Evolutionary conservation across 2,888 invertebrate species (phyloP).

Genomic region (Philhelius pedissequus): DNA sequence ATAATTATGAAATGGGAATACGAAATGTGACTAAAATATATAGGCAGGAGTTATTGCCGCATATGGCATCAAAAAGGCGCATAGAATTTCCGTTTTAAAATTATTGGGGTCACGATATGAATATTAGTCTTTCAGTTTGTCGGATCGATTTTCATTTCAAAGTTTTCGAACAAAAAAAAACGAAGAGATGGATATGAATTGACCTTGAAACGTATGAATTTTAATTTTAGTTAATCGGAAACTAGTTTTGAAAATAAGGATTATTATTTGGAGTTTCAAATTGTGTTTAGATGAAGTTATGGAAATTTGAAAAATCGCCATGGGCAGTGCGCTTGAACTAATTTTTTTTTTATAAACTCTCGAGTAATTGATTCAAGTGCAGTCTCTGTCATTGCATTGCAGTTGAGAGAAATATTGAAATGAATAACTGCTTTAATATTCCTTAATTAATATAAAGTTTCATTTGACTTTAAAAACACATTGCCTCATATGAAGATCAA

Average conservation of each 20-base stretch:
- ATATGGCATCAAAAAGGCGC: slow-evolving; percentile 28
- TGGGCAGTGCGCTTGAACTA: background rate
- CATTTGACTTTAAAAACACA: no score
- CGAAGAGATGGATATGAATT: background rate
- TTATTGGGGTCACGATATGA: slow-evolving; percentile 35
- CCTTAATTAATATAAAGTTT: no score
- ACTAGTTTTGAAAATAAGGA: background rate
- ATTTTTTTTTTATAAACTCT: background rate
- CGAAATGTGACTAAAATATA: background rate
- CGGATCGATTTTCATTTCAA: slow-evolving; percentile 21
- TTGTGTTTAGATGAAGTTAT: background rate
- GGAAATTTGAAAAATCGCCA: background rate
- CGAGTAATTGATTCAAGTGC: background rate
- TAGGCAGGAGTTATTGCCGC: slow-evolving; percentile 18
- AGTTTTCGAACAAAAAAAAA: background rate
- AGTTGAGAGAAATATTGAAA: no score
- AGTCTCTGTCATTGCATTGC: background rate
- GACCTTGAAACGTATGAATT: slow-evolving; percentile 2
- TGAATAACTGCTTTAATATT: no score
- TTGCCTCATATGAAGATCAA: no score
- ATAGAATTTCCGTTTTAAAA: slow-evolving; percentile 29
- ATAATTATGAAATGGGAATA: background rate
- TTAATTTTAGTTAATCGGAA: background rate
- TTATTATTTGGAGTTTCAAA: background rate
- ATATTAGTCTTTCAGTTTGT: slow-evolving; percentile 20